These are phyloP conservation scores for Pangasianodon hypophthalmus DNA, from an alignment of 2,113 vertebrate species.

Conservation along the genomic window DNA sequence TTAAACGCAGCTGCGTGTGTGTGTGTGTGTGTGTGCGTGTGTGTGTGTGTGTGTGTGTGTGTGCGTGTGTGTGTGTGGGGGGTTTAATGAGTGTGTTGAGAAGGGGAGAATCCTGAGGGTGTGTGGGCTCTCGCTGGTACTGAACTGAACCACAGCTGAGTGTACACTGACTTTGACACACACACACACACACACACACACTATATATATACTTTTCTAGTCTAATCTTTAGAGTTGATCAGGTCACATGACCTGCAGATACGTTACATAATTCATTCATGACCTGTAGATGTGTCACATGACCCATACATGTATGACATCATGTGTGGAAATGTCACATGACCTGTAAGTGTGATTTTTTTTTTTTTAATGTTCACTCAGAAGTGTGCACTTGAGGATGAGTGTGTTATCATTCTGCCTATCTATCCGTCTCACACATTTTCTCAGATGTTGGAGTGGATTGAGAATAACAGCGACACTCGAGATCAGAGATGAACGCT, in stretches of 20 bases:
- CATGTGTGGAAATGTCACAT: not conserved
- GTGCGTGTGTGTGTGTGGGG: constrained; percentile 10
- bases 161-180: not conserved
- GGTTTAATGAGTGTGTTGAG: constrained; percentile 12
- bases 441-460: not conserved
- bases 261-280: not conserved
- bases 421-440: not conserved
- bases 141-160: not conserved
- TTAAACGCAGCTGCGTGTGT: constrained; percentile 69
- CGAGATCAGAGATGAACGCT: not conserved
- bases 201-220: not conserved
- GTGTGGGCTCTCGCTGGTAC: not conserved
- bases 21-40: constrained; percentile 19
- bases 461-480: not conserved
- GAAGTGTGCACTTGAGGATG: not conserved
- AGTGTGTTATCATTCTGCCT: not conserved
- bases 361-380: not conserved
- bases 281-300: not conserved
- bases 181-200: constrained; percentile 17
- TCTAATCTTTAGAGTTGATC: not conserved
- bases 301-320: not conserved
- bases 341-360: not conserved
- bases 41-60: constrained; percentile 5
- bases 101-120: not conserved
- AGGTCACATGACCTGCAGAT: not conserved